Base-by-base conservation (phyloP, 2,797 vertebrate species). In the Neosilurus hyrtlii region DNA sequence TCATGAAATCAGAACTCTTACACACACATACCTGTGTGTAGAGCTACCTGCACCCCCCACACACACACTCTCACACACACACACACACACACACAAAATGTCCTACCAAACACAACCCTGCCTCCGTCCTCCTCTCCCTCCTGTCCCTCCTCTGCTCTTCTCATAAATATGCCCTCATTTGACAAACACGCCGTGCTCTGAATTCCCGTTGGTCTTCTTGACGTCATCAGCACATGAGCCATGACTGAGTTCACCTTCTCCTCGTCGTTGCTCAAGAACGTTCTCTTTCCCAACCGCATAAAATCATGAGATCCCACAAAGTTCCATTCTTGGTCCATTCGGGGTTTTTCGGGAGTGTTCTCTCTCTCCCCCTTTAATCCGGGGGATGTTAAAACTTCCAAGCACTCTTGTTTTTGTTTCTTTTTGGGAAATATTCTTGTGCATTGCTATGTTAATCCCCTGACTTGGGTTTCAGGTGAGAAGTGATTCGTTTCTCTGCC, bases 321-420 rank as follows among this genome's bases (percentile, higher is more conserved):
- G 71, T 73, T 83, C 82, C 79, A 35, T 54, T 75, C 78, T 86
- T 77, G 59, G 79, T 80, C 67, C 81, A 74, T 85, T 76, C 63
- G 1, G 61, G 57, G 56, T 79, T 83, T 81, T 68, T 72, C 14
- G 0, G 10, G 20, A 52, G 22, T 24, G 24, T 73, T 70, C 1
- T 3, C 7, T n/a, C n/a, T n/a, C n/a, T n/a, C n/a, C n/a, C n/a
- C n/a, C n/a, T n/a, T n/a, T n/a, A n/a, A n/a, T n/a, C 6, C 0
- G 54, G 56, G 63, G 67, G 59, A 83, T 84, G 85, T 79, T 68
- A 81, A 83, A 86, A 88, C 81, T 63, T 30, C 63, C 1, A 43
- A 81, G 35, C 35, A 4, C 63, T 62, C 81, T 75, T 61, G 43
- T 86, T 72, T 65, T 77, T 70, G 81, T 77, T 83, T 86, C 81